A percentile compares a stretch with the other conserved stretches of the same genome.
These are phyloP conservation scores for Toxostoma redivivum DNA, from an alignment of 2,113 vertebrate genomes.

Conservation along the genomic window DNA sequence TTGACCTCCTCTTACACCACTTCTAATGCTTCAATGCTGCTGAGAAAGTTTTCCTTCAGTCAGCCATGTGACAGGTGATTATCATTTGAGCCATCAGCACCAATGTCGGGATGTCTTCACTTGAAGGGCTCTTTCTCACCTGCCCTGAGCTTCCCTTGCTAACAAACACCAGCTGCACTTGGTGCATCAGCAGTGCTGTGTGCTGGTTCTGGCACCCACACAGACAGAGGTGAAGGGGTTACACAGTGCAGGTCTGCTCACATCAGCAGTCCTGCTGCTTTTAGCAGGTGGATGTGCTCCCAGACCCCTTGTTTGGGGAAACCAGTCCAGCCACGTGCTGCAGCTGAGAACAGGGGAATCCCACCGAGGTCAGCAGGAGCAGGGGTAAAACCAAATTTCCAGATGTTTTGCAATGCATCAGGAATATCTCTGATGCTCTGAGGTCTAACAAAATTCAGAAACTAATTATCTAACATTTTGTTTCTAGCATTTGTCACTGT, in stretches of 20 bases:
- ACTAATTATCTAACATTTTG: neutral
- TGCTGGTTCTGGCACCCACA: rapidly evolving
- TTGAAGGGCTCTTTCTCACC: neutral
- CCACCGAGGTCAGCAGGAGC: rapidly evolving
- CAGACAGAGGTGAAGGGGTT: rapidly evolving
- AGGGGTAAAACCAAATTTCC: neutral
- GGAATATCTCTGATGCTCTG: neutral
- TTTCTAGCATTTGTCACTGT: neutral
- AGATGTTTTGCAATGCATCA: neutral
- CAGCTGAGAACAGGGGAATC: neutral
- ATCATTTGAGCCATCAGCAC: neutral
- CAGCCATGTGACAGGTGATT: neutral
- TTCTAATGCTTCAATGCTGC: neutral
- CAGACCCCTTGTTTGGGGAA: rapidly evolving
- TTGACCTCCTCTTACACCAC: neutral
- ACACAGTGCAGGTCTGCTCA: neutral
- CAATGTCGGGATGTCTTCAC: neutral
- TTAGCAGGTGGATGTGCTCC: neutral
- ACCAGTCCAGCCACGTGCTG: neutral
- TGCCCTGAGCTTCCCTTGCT: neutral
- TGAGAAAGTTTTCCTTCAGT: neutral
- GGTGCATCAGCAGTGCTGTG: rapidly evolving
- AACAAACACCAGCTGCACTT: neutral
- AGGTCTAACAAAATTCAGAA: neutral
- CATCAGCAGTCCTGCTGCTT: neutral